These are phyloP conservation scores for Hypsibius dujardini DNA, from an alignment of 1,140 invertebrate species.

Conservation along the genomic window DNA sequence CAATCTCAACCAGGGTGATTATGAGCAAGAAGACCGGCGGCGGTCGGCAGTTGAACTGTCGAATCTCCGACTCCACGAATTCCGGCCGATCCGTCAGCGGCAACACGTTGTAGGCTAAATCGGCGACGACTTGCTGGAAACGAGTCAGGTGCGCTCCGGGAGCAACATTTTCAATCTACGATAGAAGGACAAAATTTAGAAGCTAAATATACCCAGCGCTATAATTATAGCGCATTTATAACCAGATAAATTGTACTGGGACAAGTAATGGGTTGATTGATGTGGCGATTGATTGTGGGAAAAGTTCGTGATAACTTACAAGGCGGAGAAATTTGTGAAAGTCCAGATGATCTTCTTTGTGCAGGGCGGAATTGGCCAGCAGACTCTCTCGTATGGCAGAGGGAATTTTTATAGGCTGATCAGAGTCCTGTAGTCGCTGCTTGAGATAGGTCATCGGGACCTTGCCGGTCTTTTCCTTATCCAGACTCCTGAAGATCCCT, in stretches of 20 bases:
- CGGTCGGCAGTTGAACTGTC: conserved; percentile 64
- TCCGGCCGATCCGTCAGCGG: conserved; percentile 23
- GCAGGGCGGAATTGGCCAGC: conserved; percentile 47
- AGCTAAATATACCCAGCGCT: no score
- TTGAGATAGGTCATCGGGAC: conserved; percentile 51
- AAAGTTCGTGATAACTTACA: conserved; percentile 34
- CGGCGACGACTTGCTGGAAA: conserved; percentile 21
- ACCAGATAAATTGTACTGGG: no score
- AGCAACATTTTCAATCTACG: neutral
- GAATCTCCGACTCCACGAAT: conserved; percentile 45
- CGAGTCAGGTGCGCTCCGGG: conserved; percentile 10
- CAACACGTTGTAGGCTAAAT: conserved; percentile 23
- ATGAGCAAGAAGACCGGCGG: conserved; percentile 64
- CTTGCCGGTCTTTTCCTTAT: conserved; percentile 50
- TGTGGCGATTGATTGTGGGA: no score
- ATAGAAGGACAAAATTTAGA: conserved; percentile 22
- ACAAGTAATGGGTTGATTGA: no score
- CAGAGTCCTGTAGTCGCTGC: no score
- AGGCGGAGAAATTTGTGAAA: conserved; percentile 60
- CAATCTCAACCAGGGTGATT: conserved; percentile 29
- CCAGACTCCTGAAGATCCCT: conserved; percentile 41
- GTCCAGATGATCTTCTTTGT: conserved; percentile 51
- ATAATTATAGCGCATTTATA: no score
- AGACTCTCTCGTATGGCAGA: conserved; percentile 45
- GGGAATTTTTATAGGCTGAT: no score